Conservation (phyloP, 2,113 vertebrate species). For the Glaucomys volans region DNA sequence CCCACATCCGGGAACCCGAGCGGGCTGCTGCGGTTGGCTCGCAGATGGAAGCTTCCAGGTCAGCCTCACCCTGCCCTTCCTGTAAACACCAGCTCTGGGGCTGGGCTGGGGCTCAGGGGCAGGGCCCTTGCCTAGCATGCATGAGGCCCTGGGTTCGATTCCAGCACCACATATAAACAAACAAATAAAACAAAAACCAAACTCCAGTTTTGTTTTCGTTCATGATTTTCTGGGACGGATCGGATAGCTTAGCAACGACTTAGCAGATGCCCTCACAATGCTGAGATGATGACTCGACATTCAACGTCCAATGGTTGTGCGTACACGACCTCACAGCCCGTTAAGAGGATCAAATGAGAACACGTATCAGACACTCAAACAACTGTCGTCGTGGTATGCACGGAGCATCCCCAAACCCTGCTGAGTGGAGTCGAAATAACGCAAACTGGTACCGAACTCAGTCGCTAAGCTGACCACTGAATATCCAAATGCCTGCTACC, state of each 20-base stretch:
- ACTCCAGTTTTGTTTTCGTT: neutral
- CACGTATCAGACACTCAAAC: neutral
- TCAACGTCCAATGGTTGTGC: neutral
- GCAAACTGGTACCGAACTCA: neutral
- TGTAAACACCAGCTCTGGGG: neutral
- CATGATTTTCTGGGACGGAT: neutral
- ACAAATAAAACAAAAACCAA: no score
- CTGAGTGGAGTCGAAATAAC: neutral
- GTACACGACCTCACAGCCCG: neutral
- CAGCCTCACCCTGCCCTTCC: neutral
- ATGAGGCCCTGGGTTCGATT: no score
- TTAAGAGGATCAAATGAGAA: neutral
- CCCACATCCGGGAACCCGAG: neutral
- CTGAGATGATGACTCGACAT: neutral
- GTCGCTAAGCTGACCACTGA: neutral
- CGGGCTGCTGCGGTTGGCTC: neutral
- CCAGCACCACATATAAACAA: no score
- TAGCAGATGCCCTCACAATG: neutral
- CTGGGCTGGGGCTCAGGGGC: no score
- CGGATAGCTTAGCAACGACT: neutral
- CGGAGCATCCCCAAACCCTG: neutral
- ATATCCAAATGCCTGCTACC: neutral
- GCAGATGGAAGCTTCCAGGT: neutral
- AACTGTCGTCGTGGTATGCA: neutral
- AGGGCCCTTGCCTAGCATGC: no score